Conservation (phyloP, 2,797 vertebrate species). For the Furcifer pardalis region DNA sequence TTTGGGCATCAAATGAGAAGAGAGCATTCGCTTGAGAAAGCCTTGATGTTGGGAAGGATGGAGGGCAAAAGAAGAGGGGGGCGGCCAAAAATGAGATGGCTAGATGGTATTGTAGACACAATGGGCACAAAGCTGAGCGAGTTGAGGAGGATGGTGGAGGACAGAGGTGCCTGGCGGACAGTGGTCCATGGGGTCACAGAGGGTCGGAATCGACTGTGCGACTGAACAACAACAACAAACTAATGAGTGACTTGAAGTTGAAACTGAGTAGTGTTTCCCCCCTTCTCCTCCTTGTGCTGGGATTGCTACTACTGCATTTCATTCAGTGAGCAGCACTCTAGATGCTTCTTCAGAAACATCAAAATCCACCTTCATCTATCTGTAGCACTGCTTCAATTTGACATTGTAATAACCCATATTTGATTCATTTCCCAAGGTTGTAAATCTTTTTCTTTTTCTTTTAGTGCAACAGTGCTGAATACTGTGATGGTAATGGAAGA, state of each 20-base stretch:
- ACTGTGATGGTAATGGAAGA: constrained; percentile 23
- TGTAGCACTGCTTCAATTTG: constrained; percentile 43
- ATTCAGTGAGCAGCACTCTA: constrained; percentile 39
- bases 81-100: too few species aligned
- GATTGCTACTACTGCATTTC: constrained; percentile 47
- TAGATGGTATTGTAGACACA: too few species aligned
- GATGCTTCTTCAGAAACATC: constrained; percentile 41
- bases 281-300: background rate
- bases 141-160: too few species aligned
- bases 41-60: too few species aligned
- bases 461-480: constrained; percentile 16
- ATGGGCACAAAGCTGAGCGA: too few species aligned
- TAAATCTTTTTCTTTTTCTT: constrained; percentile 22
- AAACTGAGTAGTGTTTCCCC: constrained; percentile 31
- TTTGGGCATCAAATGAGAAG: too few species aligned
- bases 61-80: too few species aligned
- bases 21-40: too few species aligned
- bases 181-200: too few species aligned
- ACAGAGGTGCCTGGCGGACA: too few species aligned
- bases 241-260: constrained; percentile 42
- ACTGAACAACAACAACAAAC: too few species aligned
- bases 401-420: constrained; percentile 53
- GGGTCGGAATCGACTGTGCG: too few species aligned
- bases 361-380: constrained; percentile 52
- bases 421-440: constrained; percentile 51